Base-by-base conservation (phyloP, 2,888 invertebrate species). In the Leucophenga montana region DNA sequence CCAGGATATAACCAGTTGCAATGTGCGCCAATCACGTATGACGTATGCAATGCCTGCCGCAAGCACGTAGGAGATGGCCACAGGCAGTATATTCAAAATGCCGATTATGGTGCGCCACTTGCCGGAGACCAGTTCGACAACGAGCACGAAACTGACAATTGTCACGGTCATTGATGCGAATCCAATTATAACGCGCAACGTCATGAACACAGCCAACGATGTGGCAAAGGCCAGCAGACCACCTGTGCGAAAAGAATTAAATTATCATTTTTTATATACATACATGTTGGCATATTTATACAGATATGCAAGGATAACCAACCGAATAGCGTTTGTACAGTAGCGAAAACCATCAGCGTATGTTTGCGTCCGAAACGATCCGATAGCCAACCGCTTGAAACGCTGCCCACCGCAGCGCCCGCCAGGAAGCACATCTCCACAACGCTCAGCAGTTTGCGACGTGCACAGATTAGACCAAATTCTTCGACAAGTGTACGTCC, bases 61-160 rank as follows among this genome's bases (percentile, higher is more conserved):
- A 20, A 90, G 84, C 70, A 92, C 91, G 82, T 92, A 93, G 39
- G 90, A 88, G 54, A 92, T 78, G 39, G 92, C 91, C 8, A 92
- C 91, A 16, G 92, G 92, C 78, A 92, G 90, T 72, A 92, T 89
- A 83, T 92, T 92, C 44, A 91, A 90, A 62, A 92, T 91, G 4
- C 93, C 93, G 72, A 92, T 90, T 71, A 92, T 90, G 54, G 92
- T 92, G 73, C 92, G 89, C 91, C 92, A 92, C 80, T 91, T 90
- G 53, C 92, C 92, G 71, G 92, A 92, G 20, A 92, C 92, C 72
- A 92, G 85, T 88, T 93, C 93, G 78, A 92, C 91, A 67, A 92
- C 91, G 57, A 93, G 87, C 39, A 93, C 92, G 86, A 93, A 93
- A 70, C 92, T 92, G 66, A 95, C 95, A 76, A 95, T 93, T 73